Conservation (phyloP, 2,888 invertebrate species). For the Stenichneumon culpator region DNA sequence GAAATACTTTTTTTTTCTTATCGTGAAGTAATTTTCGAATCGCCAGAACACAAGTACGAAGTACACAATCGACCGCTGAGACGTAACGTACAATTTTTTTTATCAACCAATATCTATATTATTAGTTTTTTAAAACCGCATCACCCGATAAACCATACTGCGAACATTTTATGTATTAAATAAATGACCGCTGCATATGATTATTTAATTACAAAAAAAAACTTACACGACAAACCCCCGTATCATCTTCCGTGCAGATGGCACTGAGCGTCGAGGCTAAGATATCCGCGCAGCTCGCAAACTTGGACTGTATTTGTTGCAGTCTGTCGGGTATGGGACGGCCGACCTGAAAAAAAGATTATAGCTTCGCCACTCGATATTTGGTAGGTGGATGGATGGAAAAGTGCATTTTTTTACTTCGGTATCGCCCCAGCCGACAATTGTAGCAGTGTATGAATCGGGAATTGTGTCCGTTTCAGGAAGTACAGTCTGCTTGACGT, state of each 20-base stretch:
- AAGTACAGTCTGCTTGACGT: not conserved
- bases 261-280: not conserved
- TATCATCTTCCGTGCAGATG: not conserved
- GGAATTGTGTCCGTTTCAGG: not conserved
- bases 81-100: too few species aligned
- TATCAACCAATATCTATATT: too few species aligned
- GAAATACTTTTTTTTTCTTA: too few species aligned
- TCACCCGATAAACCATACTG: not conserved
- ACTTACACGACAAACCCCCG: not conserved
- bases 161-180: too few species aligned
- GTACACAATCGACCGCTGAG: too few species aligned
- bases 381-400: too few species aligned
- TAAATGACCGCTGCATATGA: too few species aligned
- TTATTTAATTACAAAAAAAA: not conserved
- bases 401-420: not conserved
- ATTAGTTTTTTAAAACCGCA: too few species aligned
- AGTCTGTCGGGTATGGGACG: not conserved
- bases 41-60: too few species aligned
- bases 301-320: not conserved
- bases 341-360: not conserved
- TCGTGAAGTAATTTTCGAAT: too few species aligned
- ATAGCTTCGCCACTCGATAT: too few species aligned
- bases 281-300: not conserved
- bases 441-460: not conserved
- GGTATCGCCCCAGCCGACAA: not conserved